phyloP scores from a whole-genome alignment of 1,140 invertebrate genomes.

The Drosophila bipectinata region DNA sequence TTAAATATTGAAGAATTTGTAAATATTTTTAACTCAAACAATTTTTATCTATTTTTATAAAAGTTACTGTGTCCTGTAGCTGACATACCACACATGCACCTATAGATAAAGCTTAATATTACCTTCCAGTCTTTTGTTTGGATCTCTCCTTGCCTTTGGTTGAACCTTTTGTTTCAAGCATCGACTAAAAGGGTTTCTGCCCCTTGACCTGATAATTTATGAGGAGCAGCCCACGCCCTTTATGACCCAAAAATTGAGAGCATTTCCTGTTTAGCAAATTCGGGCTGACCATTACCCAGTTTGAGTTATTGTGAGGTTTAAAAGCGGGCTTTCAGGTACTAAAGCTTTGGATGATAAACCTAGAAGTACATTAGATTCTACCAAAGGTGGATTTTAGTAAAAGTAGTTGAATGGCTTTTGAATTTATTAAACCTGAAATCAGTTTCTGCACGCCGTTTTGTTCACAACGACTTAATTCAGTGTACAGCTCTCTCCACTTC shows the following conservation, averaged over 20 bases:
- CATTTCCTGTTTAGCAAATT: slow-evolving; percentile 19
- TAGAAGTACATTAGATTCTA: slow-evolving; percentile 1
- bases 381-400: not conserved
- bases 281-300: slow-evolving; percentile 33
- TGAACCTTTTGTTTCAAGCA: slow-evolving; percentile 33
- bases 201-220: slow-evolving; percentile 40
- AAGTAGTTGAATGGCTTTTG: not conserved
- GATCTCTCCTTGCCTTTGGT: slow-evolving; percentile 19
- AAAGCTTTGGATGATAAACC: not conserved
- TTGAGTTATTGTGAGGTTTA: slow-evolving; percentile 29
- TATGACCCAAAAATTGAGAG: slow-evolving; percentile 16
- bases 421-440: slow-evolving; percentile 8
- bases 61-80: not conserved
- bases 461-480: not conserved
- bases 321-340: slow-evolving; percentile 19
- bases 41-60: not conserved
- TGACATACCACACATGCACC: slow-evolving; percentile 6
- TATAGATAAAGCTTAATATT: slow-evolving; percentile 16
- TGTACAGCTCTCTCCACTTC: slow-evolving; percentile 15
- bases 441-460: not conserved
- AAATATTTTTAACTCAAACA: not conserved
- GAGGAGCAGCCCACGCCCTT: slow-evolving; percentile 14
- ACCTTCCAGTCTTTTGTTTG: slow-evolving; percentile 32
- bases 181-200: slow-evolving; percentile 28
- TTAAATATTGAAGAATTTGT: no score